Conservation (phyloP, 2,113 vertebrate species). For the Hemibagrus wyckioides region DNA sequence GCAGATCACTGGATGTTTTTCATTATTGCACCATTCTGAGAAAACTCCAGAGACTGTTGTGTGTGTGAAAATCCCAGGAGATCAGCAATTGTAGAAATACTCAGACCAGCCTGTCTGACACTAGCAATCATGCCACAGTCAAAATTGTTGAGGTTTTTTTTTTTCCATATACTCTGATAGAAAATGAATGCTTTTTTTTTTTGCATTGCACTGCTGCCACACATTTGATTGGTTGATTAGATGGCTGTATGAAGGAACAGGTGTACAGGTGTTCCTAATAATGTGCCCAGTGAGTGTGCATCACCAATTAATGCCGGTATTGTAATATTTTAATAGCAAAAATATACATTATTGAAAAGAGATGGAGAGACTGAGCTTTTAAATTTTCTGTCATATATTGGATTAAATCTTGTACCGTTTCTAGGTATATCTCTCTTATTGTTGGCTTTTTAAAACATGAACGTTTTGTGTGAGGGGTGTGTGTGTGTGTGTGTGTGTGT, state of each 20-base stretch:
- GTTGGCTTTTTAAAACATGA: no score
- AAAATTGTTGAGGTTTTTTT: not conserved
- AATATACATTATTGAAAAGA: not conserved
- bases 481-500: conserved; percentile 10
- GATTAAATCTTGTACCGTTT: not conserved
- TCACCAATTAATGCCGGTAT: not conserved
- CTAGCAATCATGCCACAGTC: not conserved
- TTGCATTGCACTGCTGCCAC: not conserved
- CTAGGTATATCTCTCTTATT: not conserved
- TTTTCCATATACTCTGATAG: not conserved
- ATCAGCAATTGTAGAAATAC: not conserved
- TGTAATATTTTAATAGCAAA: not conserved
- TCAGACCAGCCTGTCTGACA: not conserved
- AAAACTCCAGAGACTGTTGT: not conserved
- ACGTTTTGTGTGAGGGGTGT: not conserved
- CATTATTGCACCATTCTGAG: not conserved
- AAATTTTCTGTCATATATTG: not conserved
- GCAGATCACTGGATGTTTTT: not conserved
- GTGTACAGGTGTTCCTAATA: not conserved
- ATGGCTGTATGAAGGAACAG: not conserved
- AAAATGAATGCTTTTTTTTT: not conserved
- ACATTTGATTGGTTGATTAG: not conserved
- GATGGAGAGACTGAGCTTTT: no score
- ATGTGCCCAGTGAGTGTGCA: not conserved
- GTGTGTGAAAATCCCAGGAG: not conserved